Evolutionary conservation across 2,797 vertebrate genomes (phyloP).

Genomic region (Acrossocheilus wenchowensis): DNA sequence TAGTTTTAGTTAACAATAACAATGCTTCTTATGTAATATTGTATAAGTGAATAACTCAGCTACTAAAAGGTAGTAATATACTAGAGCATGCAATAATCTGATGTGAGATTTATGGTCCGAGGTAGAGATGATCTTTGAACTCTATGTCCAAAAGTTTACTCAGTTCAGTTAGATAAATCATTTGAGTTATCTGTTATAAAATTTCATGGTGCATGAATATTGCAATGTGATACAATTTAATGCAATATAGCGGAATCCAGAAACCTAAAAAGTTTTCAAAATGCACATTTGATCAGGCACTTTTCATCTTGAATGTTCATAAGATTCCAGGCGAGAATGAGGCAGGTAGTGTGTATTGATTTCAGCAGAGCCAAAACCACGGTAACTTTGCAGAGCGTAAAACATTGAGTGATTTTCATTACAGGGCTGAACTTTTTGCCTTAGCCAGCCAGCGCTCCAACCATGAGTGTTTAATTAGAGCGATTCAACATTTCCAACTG

Average conservation of each 20-base stretch:
- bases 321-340: neutral
- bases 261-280: neutral
- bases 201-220: neutral
- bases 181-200: neutral
- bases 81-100: neutral
- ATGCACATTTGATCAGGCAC: neutral
- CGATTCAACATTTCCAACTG: neutral
- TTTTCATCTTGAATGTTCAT: neutral
- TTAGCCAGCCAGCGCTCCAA: conserved; percentile 26
- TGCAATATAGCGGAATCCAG: neutral
- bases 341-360: neutral
- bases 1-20: no score
- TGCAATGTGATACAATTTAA: neutral
- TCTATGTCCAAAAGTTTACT: neutral
- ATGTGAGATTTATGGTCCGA: neutral
- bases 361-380: neutral
- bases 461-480: conserved; percentile 11
- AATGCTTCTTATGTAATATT: no score
- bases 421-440: neutral
- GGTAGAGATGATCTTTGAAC: neutral
- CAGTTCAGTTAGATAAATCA: neutral
- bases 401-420: neutral
- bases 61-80: neutral
- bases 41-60: neutral
- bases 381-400: neutral